phyloP scores from a whole-genome alignment of 2,888 invertebrate genomes.

The Artemia sp. region DNA sequence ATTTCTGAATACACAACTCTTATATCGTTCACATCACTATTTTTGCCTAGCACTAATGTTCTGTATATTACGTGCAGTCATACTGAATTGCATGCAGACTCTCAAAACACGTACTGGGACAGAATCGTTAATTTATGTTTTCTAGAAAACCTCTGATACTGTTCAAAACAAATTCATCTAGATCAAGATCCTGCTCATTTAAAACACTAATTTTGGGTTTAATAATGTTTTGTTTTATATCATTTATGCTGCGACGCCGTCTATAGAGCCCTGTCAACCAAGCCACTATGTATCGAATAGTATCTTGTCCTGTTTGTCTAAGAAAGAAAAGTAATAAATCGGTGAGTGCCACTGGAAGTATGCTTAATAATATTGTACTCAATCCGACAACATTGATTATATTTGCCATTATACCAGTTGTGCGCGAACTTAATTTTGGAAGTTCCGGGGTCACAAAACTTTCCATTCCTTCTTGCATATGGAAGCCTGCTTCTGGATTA shows the following conservation, averaged over 20 bases:
- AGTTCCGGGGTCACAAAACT: not conserved
- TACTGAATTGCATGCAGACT: too few relatives aligned
- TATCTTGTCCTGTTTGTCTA: not conserved
- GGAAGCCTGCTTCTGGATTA: not conserved
- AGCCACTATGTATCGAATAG: not conserved
- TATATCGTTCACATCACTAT: too few relatives aligned
- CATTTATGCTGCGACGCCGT: not conserved
- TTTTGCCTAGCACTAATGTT: too few relatives aligned
- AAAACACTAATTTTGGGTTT: too few relatives aligned
- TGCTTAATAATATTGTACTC: not conserved
- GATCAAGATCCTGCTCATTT: too few relatives aligned
- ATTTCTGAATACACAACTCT: too few relatives aligned
- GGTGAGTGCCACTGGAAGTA: not conserved
- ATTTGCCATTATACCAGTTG: not conserved
- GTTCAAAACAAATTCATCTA: too few relatives aligned
- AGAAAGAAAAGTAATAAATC: not conserved
- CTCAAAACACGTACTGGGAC: too few relatives aligned
- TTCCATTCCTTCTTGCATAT: constrained; percentile 9
- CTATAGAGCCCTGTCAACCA: not conserved
- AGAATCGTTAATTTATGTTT: too few relatives aligned
- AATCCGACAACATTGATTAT: not conserved
- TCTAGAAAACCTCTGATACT: too few relatives aligned
- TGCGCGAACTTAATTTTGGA: not conserved
- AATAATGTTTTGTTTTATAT: too few relatives aligned
- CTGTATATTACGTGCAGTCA: too few relatives aligned